These are phyloP conservation scores for Turritopsis dohrnii DNA, from an alignment of 30 jellyfish, hydroid and myxozoan genomes.

Conservation along the genomic window DNA sequence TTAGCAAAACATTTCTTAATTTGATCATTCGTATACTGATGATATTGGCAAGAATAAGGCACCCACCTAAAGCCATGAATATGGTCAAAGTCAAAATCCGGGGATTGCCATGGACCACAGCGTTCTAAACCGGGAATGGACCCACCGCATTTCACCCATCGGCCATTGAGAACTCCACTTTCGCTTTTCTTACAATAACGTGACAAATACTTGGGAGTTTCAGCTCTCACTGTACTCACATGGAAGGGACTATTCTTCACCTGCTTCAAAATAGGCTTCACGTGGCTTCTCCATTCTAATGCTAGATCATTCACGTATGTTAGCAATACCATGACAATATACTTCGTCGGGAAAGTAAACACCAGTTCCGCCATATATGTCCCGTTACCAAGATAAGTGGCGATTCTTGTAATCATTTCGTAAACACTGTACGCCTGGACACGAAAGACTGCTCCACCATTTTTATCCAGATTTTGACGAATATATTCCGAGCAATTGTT, in stretches of 20 bases:
- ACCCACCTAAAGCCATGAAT: conserved; percentile 87
- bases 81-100: conserved; percentile 67
- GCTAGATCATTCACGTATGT: conserved; percentile 65
- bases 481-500: conserved; percentile 49
- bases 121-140: conserved; percentile 73
- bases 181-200: conserved; percentile 55
- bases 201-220: conserved; percentile 46
- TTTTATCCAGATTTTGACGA: conserved; percentile 19
- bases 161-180: conserved; percentile 71
- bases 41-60: conserved; percentile 88
- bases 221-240: conserved; percentile 13
- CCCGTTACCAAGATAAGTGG: conserved; percentile 48
- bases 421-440: conserved; percentile 82
- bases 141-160: conserved; percentile 96
- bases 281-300: conserved; percentile 56
- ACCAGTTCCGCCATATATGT: conserved; percentile 63
- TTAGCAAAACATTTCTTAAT: conserved; percentile 75
- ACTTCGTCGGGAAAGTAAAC: conserved; percentile 66
- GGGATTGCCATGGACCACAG: conserved; percentile 93
- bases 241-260: conserved; percentile 74
- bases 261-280: conserved; percentile 61
- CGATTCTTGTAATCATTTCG: conserved; percentile 54
- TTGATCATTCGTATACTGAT: conserved; percentile 76
- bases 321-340: conserved; percentile 53
- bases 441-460: conserved; percentile 60